Evolutionary conservation across 1,140 invertebrate species (phyloP).

Genomic region (Drosophila kohkoa): DNA sequence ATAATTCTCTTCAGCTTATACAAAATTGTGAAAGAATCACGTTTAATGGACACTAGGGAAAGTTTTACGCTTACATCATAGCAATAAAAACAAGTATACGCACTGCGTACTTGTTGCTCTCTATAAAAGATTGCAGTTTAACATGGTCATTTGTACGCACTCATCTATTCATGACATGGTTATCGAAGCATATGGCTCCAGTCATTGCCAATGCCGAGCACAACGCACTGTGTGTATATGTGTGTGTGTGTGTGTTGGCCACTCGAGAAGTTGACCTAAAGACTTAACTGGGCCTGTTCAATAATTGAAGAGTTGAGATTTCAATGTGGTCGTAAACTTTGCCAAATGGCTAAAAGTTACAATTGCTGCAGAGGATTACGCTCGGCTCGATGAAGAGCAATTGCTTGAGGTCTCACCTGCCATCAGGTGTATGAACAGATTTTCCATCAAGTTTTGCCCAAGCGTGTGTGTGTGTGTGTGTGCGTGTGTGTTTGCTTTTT

Average conservation of each 20-base stretch:
- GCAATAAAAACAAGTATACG: conserved; percentile 13
- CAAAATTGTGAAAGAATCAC: neutral
- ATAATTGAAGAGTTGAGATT: conserved; percentile 58
- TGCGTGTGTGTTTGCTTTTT: conserved; percentile 18
- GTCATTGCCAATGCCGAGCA: conserved; percentile 57
- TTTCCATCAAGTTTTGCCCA: neutral
- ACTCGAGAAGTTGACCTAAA: neutral
- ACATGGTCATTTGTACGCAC: conserved; percentile 5
- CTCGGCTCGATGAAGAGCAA: conserved; percentile 1
- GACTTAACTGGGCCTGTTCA: conserved; percentile 22
- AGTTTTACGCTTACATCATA: neutral
- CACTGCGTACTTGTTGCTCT: conserved; percentile 63
- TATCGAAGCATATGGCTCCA: neutral
- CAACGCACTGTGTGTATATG: neutral
- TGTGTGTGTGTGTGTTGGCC: neutral
- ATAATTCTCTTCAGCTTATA: neutral
- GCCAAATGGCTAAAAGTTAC: conserved; percentile 30
- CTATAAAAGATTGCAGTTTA: conserved; percentile 23
- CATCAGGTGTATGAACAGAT: neutral
- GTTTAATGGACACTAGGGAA: neutral
- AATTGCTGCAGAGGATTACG: conserved; percentile 38
- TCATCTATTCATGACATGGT: conserved; percentile 12
- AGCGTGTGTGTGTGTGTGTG: neutral
- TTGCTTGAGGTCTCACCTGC: neutral
- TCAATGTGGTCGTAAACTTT: conserved; percentile 32